A percentile compares a stretch with the other conserved stretches of the same genome.
These are phyloP conservation scores for Caranx ignobilis DNA, from an alignment of 2,113 vertebrate genomes.

Conservation along the genomic window DNA sequence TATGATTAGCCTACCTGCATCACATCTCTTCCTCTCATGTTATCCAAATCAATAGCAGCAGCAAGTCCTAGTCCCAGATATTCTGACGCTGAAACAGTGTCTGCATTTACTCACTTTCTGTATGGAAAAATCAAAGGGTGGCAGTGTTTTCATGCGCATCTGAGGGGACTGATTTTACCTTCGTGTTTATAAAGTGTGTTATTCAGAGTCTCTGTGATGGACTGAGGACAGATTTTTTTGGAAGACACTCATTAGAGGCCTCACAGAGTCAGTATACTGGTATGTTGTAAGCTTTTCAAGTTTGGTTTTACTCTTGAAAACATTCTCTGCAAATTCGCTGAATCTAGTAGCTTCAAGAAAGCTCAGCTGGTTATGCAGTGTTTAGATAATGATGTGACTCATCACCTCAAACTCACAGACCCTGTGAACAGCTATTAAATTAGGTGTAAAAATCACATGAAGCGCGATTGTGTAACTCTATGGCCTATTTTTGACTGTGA, in stretches of 20 bases:
- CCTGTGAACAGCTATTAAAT: slow-evolving; percentile 34
- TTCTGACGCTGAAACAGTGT: slow-evolving; percentile 29
- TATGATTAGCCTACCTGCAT: slow-evolving; percentile 63
- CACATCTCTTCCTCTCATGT: slow-evolving; percentile 50
- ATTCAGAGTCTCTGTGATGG: slow-evolving; percentile 1
- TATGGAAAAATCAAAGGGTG: not conserved
- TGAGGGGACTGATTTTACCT: slow-evolving; percentile 6
- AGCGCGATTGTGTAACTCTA: slow-evolving; percentile 6
- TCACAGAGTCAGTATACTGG: not conserved
- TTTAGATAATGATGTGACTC: slow-evolving; percentile 54
- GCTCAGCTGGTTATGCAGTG: slow-evolving; percentile 10
- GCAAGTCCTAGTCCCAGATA: slow-evolving; percentile 30
- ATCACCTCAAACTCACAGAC: slow-evolving; percentile 13
- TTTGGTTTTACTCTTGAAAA: slow-evolving; percentile 22
- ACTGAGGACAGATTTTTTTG: not conserved
- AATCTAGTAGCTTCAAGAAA: not conserved
- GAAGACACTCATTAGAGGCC: not conserved
- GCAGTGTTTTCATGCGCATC: not conserved
- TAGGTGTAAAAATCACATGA: slow-evolving; percentile 23
- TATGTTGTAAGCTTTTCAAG: not conserved
- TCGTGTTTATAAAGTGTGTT: not conserved
- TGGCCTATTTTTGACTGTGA: slow-evolving; percentile 28
- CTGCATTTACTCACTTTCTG: slow-evolving; percentile 17
- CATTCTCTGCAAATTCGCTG: not conserved
- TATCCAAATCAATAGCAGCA: slow-evolving; percentile 62